Evolutionary conservation across 2,797 vertebrate species (phyloP).

Genomic region (Manis pentadactyla): DNA sequence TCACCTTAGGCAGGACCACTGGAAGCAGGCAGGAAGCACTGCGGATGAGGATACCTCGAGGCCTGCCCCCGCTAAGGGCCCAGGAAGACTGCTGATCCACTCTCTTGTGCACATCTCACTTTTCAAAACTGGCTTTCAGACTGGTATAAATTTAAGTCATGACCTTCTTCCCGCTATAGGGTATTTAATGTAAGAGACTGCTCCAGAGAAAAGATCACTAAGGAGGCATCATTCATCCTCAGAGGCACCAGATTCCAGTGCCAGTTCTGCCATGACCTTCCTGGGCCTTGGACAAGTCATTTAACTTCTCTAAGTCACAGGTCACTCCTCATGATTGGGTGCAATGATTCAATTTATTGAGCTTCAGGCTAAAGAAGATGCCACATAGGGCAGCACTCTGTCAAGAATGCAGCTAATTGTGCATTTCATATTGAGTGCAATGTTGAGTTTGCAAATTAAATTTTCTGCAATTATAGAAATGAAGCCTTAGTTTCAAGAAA

Average conservation of each 20-base stretch:
- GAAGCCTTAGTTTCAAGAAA: constrained; percentile 34
- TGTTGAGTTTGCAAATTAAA: not conserved
- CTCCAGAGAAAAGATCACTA: not conserved
- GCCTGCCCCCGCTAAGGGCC: not conserved
- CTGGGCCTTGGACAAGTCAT: not conserved
- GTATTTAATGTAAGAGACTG: not conserved
- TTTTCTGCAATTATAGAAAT: constrained; percentile 55
- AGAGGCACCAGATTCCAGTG: not conserved
- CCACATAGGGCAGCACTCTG: rapidly evolving
- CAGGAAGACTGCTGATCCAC: not conserved
- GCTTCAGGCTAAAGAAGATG: not conserved
- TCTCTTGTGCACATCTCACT: not conserved
- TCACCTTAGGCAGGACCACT: not conserved
- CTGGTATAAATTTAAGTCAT: no score
- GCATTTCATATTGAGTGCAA: not conserved
- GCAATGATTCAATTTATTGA: not conserved
- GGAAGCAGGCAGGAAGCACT: not conserved
- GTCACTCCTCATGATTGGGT: not conserved
- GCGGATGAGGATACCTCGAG: not conserved
- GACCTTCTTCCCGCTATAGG: not conserved
- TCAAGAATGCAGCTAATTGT: not conserved
- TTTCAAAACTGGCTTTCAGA: not conserved
- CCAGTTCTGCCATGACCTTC: not conserved
- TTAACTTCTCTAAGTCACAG: not conserved
- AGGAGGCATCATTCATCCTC: not conserved